Evolutionary conservation across 1,140 invertebrate genomes (phyloP).

Genomic region (Drosophila baimaii): DNA sequence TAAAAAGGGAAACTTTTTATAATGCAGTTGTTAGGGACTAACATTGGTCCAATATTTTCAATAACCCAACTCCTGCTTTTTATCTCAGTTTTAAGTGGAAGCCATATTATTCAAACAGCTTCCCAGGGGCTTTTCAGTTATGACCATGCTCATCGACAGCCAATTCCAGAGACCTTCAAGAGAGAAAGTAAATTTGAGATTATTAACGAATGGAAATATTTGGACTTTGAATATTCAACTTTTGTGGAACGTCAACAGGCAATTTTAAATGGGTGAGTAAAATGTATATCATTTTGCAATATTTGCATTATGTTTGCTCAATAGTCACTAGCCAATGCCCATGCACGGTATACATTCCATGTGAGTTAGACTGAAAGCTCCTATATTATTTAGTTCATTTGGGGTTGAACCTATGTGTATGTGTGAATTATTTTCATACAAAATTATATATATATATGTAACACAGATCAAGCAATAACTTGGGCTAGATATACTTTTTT

Average conservation of each 20-base stretch:
- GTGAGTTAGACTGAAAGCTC: too few species aligned
- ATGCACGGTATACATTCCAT: too few species aligned
- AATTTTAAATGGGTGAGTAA: conserved; percentile 84
- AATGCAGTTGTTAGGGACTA: neutral
- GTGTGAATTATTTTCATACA: too few species aligned
- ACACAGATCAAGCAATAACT: too few species aligned
- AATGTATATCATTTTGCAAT: neutral
- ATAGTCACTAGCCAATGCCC: neutral
- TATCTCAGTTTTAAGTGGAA: neutral
- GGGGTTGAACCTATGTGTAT: too few species aligned
- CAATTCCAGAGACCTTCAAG: neutral
- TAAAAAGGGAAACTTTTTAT: too few species aligned
- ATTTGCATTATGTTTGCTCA: neutral
- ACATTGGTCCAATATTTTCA: neutral
- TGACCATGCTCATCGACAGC: neutral
- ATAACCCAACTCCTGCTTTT: neutral
- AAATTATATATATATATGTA: conserved; percentile 59
- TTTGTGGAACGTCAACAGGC: conserved; percentile 84
- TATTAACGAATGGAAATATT: conserved; percentile 86
- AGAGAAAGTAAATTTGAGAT: conserved; percentile 41
- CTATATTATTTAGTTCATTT: too few species aligned
- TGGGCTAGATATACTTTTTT: too few species aligned
- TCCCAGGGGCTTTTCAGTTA: conserved; percentile 1
- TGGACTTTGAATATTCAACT: conserved; percentile 86
- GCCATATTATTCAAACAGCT: conserved; percentile 13